Conservation (phyloP, 2,797 vertebrate genomes). For the Brachyalestes nurse region DNA sequence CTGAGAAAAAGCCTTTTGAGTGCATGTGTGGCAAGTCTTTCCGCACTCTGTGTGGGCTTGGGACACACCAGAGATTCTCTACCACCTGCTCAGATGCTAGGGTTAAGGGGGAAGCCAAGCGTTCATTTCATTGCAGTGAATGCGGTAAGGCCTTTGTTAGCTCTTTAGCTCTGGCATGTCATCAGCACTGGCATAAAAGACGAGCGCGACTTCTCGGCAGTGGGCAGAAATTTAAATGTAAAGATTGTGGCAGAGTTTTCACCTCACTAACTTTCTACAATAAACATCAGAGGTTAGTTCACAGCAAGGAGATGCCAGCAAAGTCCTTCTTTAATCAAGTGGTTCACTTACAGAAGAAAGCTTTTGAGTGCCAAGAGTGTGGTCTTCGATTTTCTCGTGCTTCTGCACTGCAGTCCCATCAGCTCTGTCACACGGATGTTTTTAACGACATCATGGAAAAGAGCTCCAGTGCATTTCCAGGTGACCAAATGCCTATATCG, state of each 20-base stretch:
- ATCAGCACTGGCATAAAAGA: constrained; percentile 64
- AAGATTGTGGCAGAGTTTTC: constrained; percentile 80
- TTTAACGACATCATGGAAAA: constrained; percentile 69
- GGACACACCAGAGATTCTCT: constrained; percentile 78
- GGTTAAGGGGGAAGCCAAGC: constrained; percentile 67
- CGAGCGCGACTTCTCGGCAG: constrained; percentile 38
- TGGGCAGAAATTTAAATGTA: constrained; percentile 68
- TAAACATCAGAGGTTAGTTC: constrained; percentile 76
- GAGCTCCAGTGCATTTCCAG: constrained; percentile 15
- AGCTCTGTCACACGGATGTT: constrained; percentile 76
- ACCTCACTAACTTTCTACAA: constrained; percentile 75
- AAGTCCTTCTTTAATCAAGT: constrained; percentile 83
- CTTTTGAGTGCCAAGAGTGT: constrained; percentile 80
- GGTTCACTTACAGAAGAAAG: constrained; percentile 81
- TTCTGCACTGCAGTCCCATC: constrained; percentile 80
- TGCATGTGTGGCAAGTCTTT: constrained; percentile 81
- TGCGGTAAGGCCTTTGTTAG: constrained; percentile 75
- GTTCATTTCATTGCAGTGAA: constrained; percentile 70
- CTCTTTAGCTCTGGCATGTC: constrained; percentile 71
- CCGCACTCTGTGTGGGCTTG: constrained; percentile 68
- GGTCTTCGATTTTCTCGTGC: constrained; percentile 80
- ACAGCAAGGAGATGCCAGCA: constrained; percentile 74
- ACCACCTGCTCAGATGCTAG: constrained; percentile 58
- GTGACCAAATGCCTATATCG: constrained; percentile 47
- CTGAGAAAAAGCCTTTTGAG: constrained; percentile 64